Percentiles rank a stretch among this genome's conserved stretches.
These are phyloP conservation scores for Catagonus wagneri DNA, from an alignment of 2,113 vertebrate genomes.

Conservation along the genomic window DNA sequence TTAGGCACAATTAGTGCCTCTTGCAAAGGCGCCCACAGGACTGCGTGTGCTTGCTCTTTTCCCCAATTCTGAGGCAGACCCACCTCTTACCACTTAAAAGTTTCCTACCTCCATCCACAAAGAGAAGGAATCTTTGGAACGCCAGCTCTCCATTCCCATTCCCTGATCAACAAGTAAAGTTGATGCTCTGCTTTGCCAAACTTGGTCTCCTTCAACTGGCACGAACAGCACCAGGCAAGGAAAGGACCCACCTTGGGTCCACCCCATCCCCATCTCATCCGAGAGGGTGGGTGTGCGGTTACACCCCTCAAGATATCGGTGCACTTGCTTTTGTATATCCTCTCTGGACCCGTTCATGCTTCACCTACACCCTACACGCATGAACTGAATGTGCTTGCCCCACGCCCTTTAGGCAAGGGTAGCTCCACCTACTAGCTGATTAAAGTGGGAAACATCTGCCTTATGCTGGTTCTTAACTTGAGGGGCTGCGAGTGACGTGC, in stretches of 20 bases:
- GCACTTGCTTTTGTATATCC: not conserved
- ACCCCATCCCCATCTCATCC: not conserved
- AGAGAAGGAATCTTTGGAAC: not conserved
- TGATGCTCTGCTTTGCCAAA: not conserved
- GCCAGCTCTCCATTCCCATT: not conserved
- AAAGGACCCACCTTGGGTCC: not conserved
- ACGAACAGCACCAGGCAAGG: not conserved
- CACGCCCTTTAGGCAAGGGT: not conserved
- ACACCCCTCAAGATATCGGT: not conserved
- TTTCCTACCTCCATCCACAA: not conserved
- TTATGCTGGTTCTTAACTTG: not conserved
- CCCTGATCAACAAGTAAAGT: not conserved
- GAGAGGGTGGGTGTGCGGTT: not conserved
- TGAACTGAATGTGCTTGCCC: not conserved
- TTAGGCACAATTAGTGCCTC: too few species aligned
- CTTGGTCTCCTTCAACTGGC: not conserved
- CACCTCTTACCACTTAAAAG: not conserved
- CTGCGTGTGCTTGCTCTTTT: not conserved
- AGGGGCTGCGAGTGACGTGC: not conserved
- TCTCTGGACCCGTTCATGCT: not conserved
- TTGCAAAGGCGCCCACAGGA: not conserved
- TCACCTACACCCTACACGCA: not conserved
- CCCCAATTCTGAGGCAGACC: not conserved
- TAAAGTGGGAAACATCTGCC: not conserved
- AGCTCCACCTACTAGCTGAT: not conserved